Conservation (phyloP, 2,797 vertebrate species). For the Choloepus didactylus region DNA sequence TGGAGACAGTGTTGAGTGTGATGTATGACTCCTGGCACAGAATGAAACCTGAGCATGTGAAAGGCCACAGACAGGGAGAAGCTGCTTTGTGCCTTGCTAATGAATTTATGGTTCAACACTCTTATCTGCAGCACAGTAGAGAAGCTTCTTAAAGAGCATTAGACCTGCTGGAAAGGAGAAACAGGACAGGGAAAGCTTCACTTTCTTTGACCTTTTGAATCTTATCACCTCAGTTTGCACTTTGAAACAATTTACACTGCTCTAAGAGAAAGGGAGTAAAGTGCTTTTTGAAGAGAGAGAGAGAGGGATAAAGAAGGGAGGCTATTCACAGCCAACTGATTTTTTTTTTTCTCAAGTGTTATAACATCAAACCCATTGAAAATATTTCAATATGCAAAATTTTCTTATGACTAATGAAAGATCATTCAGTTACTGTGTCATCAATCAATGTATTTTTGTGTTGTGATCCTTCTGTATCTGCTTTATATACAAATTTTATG, state of each 20-base stretch:
- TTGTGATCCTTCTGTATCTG: not conserved
- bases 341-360: not conserved
- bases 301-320: not conserved
- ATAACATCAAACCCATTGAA: slow-evolving; percentile 70
- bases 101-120: slow-evolving; percentile 89
- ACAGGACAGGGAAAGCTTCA: slow-evolving; percentile 68
- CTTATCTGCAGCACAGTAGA: slow-evolving; percentile 87
- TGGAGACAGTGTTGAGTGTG: slow-evolving; percentile 91
- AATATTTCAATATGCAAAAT: slow-evolving; percentile 69
- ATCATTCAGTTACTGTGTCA: not conserved
- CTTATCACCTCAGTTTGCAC: slow-evolving; percentile 79
- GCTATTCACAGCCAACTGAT: slow-evolving; percentile 54
- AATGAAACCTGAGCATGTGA: slow-evolving; percentile 88
- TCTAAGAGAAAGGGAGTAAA: slow-evolving; percentile 58
- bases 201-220: slow-evolving; percentile 82
- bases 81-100: slow-evolving; percentile 88
- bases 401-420: not conserved
- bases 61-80: slow-evolving; percentile 89
- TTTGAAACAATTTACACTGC: slow-evolving; percentile 79
- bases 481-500: not conserved
- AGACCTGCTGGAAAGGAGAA: slow-evolving; percentile 82
- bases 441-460: not conserved
- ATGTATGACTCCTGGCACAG: slow-evolving; percentile 91
- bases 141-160: slow-evolving; percentile 85
- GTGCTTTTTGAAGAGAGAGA: slow-evolving; percentile 58